Conservation (phyloP, 1,140 invertebrate species). For the Elysia chlorotica region DNA sequence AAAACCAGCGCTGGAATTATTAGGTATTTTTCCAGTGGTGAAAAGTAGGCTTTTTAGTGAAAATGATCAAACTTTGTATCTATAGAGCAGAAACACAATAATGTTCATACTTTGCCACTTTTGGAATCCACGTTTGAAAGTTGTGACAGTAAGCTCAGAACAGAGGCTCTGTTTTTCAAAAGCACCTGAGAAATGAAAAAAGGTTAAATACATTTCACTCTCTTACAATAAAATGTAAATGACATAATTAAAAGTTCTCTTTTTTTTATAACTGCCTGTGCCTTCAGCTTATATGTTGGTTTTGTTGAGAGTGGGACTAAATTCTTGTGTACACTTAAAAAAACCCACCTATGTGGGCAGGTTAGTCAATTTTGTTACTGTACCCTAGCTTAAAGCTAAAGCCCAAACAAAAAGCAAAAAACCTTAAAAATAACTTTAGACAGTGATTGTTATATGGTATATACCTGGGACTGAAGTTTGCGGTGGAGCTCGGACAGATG, state of each 20-base stretch:
- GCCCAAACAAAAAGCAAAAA: neutral
- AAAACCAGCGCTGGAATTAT: neutral
- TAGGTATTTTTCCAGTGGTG: no score
- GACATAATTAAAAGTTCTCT: neutral
- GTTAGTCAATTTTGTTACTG: neutral
- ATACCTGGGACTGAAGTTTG: conserved; percentile 53
- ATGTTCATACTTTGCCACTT: neutral
- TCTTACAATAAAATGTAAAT: neutral
- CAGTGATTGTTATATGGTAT: neutral
- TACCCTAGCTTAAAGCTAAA: no score
- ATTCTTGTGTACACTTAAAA: neutral
- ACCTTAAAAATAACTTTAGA: neutral
- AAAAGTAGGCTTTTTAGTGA: no score
- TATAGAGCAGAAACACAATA: neutral
- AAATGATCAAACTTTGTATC: neutral
- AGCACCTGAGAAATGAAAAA: conserved; percentile 35
- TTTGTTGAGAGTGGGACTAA: neutral
- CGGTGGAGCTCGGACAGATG: conserved; percentile 52
- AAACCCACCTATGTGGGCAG: neutral
- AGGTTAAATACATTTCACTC: neutral
- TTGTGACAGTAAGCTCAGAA: neutral
- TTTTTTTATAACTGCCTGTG: neutral
- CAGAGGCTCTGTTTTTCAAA: conserved; percentile 25
- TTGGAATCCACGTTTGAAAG: neutral
- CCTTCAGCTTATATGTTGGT: neutral